These are phyloP conservation scores for Matsumyia berberina DNA, from an alignment of 2,888 invertebrate genomes.

Conservation along the genomic window DNA sequence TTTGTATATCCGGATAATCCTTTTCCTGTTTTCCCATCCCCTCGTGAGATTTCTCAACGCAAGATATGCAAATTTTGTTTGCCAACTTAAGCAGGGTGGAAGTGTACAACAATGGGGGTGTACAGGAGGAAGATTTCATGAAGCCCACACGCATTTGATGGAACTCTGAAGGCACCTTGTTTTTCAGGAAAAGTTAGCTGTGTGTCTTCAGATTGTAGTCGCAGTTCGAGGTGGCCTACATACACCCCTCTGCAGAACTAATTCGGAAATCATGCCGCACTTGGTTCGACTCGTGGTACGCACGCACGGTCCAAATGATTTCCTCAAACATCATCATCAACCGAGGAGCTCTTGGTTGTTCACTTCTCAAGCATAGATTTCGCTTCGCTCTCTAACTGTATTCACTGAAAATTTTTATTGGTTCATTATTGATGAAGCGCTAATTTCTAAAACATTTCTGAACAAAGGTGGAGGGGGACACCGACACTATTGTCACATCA, in stretches of 20 bases:
- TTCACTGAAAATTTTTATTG: conserved; percentile 32
- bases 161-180: neutral
- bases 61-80: conserved; percentile 67
- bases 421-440: conserved; percentile 34
- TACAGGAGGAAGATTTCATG: neutral
- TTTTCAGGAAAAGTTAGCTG: conserved; percentile 1
- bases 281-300: conserved; percentile 9
- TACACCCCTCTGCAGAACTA: conserved; percentile 3
- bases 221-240: conserved; percentile 15
- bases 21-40: conserved; percentile 58
- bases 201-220: neutral
- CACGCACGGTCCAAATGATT: conserved; percentile 28
- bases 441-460: conserved; percentile 27
- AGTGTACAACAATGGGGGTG: conserved; percentile 10
- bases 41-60: conserved; percentile 19
- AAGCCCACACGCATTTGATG: conserved; percentile 37
- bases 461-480: neutral
- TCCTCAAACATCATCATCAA: conserved; percentile 8
- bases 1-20: conserved; percentile 74
- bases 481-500: neutral
- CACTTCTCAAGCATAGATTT: conserved; percentile 14
- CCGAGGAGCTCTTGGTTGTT: neutral
- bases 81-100: conserved; percentile 48
- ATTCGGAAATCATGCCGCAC: conserved; percentile 38
- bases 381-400: conserved; percentile 18